Evolutionary conservation across 2,888 invertebrate species (phyloP).

Genomic region (Drosophila yooni): DNA sequence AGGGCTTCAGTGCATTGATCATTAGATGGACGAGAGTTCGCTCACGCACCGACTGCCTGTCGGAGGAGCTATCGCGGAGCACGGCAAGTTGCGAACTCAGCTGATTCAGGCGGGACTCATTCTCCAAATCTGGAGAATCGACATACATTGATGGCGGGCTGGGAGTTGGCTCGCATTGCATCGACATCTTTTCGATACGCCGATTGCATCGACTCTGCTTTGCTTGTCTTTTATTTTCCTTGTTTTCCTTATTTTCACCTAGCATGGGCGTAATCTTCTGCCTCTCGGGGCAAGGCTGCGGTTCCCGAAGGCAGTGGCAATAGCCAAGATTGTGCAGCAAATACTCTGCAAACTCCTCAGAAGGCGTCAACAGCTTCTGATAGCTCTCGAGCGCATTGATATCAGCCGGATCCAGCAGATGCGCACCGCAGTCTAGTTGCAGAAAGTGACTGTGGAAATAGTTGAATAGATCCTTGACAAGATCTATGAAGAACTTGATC

Average conservation of each 20-base stretch:
- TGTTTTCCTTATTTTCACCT: fast-evolving
- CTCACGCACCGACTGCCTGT: not conserved
- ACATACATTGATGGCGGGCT: not conserved
- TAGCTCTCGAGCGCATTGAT: slow-evolving; percentile 61
- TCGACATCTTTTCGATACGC: slow-evolving; percentile 33
- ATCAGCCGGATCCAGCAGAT: slow-evolving; percentile 72
- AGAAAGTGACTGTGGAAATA: slow-evolving; percentile 66
- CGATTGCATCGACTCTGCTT: slow-evolving; percentile 39
- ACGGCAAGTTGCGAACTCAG: slow-evolving; percentile 19
- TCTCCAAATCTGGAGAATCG: not conserved
- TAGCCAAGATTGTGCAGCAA: slow-evolving; percentile 68
- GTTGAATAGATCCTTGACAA: slow-evolving; percentile 76
- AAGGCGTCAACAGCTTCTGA: slow-evolving; percentile 49
- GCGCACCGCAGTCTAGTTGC: slow-evolving; percentile 59
- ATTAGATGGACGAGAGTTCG: slow-evolving; percentile 38
- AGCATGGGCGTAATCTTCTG: fast-evolving
- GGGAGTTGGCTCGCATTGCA: too few species aligned
- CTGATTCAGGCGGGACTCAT: slow-evolving; percentile 37
- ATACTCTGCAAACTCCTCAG: slow-evolving; percentile 79
- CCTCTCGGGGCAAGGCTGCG: slow-evolving; percentile 14
- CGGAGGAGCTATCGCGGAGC: not conserved
- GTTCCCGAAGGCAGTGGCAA: slow-evolving; percentile 68
- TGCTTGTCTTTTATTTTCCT: slow-evolving; percentile 27
- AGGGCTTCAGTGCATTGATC: slow-evolving; percentile 44
- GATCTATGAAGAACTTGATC: slow-evolving; percentile 67